Percentiles rank a stretch among this genome's conserved stretches.
These are phyloP conservation scores for Xestia rhomboidea DNA, from an alignment of 2,888 invertebrate genomes.

Conservation along the genomic window DNA sequence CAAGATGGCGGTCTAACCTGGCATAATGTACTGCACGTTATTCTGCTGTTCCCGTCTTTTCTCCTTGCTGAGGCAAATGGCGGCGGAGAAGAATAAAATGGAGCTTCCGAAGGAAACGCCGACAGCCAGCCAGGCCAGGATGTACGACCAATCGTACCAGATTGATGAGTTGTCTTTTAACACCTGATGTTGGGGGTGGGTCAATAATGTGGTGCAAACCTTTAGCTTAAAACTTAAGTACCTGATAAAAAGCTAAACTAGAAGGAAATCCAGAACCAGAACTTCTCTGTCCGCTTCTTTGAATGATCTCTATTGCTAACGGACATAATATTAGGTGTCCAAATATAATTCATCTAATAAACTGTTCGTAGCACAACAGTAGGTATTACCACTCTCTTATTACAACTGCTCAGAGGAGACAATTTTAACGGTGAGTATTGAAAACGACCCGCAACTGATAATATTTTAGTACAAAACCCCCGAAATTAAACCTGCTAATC, in stretches of 20 bases:
- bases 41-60: slow-evolving; percentile 93
- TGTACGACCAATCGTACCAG: slow-evolving; percentile 96
- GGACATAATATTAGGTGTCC: neutral
- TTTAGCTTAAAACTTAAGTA: slow-evolving; percentile 18
- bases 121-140: slow-evolving; percentile 95
- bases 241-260: neutral
- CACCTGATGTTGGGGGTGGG: slow-evolving; percentile 88
- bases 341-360: neutral
- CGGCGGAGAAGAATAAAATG: slow-evolving; percentile 94
- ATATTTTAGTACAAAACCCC: neutral
- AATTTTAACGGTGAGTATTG: neutral
- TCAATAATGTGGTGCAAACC: slow-evolving; percentile 57
- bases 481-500: neutral
- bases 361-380: neutral
- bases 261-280: neutral
- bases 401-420: neutral
- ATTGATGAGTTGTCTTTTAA: slow-evolving; percentile 93
- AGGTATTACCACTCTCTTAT: neutral
- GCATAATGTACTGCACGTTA: slow-evolving; percentile 97
- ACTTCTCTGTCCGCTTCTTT: too few species aligned
- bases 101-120: slow-evolving; percentile 94
- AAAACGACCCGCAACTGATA: neutral
- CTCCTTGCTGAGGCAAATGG: slow-evolving; percentile 94
- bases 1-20: slow-evolving; percentile 92
- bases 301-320: neutral